Base-by-base conservation (phyloP, 2,888 invertebrate genomes). In the Himalopsyche tibetana region DNA sequence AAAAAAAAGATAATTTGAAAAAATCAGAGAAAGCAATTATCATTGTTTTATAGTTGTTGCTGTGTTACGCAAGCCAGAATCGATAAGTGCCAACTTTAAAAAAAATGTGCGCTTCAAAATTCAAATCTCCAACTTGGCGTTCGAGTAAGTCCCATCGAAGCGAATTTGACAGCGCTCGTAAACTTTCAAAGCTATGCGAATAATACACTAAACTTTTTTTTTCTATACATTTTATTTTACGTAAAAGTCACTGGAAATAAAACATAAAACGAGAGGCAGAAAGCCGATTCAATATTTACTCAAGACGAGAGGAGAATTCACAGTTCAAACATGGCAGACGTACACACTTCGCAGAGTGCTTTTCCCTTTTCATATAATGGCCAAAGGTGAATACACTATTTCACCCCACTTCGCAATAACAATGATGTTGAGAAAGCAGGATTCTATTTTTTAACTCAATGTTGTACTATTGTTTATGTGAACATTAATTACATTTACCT, bases 281-380 rank as follows among this genome's bases (percentile, higher is more conserved):
- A 19, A 63, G 63, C 63, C 63, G 63, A 63, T 63, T 63, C 63
- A 63, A 63, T 63, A 63, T 63, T 63, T 63, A 63, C 28, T 2
- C 63, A 63, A 63, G 63, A 8, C 2, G 63, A 63, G 63, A 28
- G 51, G 12, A 51, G 51, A 51, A 15, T 11, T 63, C 63, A 28
- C 63, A 63, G 63, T 63, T 63, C 63, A 63, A 63, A 63, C 63
- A 63, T 63, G 63, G 63, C 63, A 63, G 63, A 28, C 63, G 63
- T 12, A 63, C 28, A 19, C 63, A 63, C 19, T 63, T 63, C 63
- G 63, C 63, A 63, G 19, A 63, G 63, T 63, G 63, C 63, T 63
- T 63, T 63, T n/a, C 63, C 63, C 51, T 51, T 63, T 63, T 63
- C 63, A 28, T 28, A 63, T 63, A 63, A 63, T 63, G 19, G 63